phyloP scores from a whole-genome alignment of 1,140 invertebrate species.

The Paraescarpia echinospica region DNA sequence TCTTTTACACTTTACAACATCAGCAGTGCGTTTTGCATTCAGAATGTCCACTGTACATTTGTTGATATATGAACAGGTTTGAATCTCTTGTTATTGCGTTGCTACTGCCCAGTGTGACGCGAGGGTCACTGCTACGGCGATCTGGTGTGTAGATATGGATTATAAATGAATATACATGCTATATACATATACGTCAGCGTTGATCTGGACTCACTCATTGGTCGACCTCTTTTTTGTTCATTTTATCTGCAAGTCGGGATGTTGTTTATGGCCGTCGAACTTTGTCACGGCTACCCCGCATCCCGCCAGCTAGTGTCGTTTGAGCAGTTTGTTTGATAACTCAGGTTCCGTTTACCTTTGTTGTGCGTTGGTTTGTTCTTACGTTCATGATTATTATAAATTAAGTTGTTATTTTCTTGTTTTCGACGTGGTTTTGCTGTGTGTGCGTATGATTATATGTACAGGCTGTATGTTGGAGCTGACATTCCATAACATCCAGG shows the following conservation, averaged over 20 bases:
- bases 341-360: background rate
- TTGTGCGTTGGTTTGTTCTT: background rate
- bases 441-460: background rate
- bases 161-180: background rate
- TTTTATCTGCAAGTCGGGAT: background rate
- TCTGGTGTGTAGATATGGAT: background rate
- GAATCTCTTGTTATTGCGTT: background rate
- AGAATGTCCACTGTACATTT: background rate
- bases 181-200: background rate
- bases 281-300: background rate
- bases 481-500: background rate
- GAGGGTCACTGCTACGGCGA: too few species aligned
- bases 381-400: conserved; percentile 2
- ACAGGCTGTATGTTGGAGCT: background rate
- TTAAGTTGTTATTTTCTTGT: background rate
- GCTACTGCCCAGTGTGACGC: background rate
- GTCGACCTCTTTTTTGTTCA: background rate
- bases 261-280: background rate
- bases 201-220: background rate
- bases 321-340: background rate
- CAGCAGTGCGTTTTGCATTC: too few species aligned
- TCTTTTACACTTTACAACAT: too few species aligned
- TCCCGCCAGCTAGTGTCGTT: background rate
- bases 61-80: background rate
- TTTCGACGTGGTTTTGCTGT: background rate